Conservation (phyloP, 2,797 vertebrate species). For the Leptodactylus fallax region DNA sequence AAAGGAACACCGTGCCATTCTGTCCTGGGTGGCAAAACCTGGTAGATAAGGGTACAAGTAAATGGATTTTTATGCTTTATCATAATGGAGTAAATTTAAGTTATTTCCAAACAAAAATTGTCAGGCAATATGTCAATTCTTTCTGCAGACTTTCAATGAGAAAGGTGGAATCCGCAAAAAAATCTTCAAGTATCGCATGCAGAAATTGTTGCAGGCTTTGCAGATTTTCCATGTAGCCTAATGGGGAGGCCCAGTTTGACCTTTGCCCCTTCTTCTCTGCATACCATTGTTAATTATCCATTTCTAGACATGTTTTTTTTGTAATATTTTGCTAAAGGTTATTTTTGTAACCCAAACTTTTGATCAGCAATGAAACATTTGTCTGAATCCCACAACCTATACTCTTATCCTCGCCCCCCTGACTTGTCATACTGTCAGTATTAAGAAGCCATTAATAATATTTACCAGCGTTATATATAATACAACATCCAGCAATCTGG, state of each 20-base stretch:
- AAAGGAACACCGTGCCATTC: too few species aligned
- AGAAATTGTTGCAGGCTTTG: background rate
- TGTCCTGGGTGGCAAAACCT: too few species aligned
- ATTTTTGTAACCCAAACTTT: background rate
- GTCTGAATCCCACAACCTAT: background rate
- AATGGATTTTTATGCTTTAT: too few species aligned
- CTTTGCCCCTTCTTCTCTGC: background rate
- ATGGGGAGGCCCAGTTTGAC: background rate
- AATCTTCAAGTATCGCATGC: too few species aligned
- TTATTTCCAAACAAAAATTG: too few species aligned
- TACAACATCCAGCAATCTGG: background rate
- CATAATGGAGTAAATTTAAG: too few species aligned
- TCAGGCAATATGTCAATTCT: too few species aligned
- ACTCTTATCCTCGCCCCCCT: background rate
- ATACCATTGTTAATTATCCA: background rate
- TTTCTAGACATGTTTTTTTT: background rate
- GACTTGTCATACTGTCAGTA: background rate
- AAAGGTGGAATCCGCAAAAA: too few species aligned
- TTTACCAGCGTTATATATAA: background rate
- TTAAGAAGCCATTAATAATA: conserved; percentile 12
- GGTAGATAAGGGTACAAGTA: too few species aligned
- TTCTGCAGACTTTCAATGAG: too few species aligned
- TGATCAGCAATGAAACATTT: background rate
- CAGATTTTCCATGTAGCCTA: background rate
- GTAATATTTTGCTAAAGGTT: background rate